phyloP scores from a whole-genome alignment of 1,140 invertebrate species.

The Apis dorsata region DNA sequence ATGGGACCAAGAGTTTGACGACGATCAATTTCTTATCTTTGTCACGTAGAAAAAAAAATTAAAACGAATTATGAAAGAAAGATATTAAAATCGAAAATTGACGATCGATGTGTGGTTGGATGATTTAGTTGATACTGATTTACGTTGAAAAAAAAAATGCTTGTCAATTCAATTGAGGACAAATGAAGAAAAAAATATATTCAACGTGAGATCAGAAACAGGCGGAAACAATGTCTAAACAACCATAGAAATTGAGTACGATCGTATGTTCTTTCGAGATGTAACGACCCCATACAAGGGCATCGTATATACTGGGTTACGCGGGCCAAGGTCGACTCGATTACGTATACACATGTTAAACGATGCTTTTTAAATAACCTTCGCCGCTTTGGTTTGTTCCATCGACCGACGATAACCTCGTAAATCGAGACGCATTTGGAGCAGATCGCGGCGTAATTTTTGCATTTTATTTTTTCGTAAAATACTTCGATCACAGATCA shows the following conservation, averaged over 20 bases:
- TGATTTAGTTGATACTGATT: conserved; percentile 14
- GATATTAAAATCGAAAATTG: neutral
- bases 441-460: neutral
- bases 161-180: neutral
- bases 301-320: conserved; percentile 51
- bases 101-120: neutral
- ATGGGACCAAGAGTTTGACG: conserved; percentile 13
- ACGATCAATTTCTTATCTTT: neutral
- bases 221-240: neutral
- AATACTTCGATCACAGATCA: neutral
- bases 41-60: neutral
- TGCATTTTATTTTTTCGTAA: neutral
- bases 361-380: conserved; percentile 40
- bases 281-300: conserved; percentile 57
- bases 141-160: neutral
- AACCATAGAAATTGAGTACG: neutral
- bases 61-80: too few relatives aligned
- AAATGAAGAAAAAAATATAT: neutral
- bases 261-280: conserved; percentile 24
- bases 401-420: conserved; percentile 30
- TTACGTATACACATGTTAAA: conserved; percentile 52
- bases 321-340: conserved; percentile 57
- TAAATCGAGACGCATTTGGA: conserved; percentile 28
- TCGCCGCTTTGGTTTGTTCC: conserved; percentile 2
- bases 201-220: neutral